These are phyloP conservation scores for Clarias fuscus DNA, from an alignment of 2,797 vertebrate species.

Conservation along the genomic window DNA sequence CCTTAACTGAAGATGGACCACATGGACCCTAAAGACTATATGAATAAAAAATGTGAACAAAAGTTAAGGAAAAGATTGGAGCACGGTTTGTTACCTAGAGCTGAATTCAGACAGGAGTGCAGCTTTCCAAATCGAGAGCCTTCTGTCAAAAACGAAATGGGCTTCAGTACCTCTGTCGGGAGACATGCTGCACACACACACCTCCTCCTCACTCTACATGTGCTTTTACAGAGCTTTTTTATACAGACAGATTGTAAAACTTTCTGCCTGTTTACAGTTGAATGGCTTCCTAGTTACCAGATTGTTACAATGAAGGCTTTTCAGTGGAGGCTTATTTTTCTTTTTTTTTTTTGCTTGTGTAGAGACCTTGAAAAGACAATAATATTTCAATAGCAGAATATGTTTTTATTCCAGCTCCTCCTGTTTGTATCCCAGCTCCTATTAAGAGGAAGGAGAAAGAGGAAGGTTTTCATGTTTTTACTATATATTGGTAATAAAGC, in stretches of 20 bases:
- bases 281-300: constrained; percentile 25
- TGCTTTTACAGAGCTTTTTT: constrained; percentile 24
- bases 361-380: constrained; percentile 36
- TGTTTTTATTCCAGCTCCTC: background rate
- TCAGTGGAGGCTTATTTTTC: constrained; percentile 18
- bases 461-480: background rate
- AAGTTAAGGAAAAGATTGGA: background rate
- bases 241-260: constrained; percentile 8
- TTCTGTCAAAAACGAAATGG: constrained; percentile 38
- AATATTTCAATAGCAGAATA: background rate
- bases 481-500: background rate
- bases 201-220: constrained; percentile 22
- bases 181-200: background rate
- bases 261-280: constrained; percentile 25
- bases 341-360: background rate
- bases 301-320: constrained; percentile 15
- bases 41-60: no score
- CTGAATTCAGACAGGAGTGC: constrained; percentile 3
- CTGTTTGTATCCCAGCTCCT: background rate
- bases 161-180: constrained; percentile 13
- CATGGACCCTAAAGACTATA: background rate
- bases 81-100: background rate
- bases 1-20: background rate
- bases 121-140: background rate
- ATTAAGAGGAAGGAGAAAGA: background rate